Conservation (phyloP, 2,113 vertebrate genomes). For the Ondatra zibethicus region DNA sequence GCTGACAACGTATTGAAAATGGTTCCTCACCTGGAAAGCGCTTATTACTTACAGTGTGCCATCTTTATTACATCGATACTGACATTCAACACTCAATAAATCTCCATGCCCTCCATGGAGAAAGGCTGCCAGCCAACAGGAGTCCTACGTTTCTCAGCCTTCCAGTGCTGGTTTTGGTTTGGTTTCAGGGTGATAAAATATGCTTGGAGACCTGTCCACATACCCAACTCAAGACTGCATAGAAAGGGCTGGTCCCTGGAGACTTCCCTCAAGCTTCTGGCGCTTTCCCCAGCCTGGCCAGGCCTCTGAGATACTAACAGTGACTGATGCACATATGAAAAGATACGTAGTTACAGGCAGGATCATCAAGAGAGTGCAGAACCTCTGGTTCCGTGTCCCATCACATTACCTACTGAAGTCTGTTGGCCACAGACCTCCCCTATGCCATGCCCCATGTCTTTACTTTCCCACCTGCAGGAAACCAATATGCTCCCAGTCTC, state of each 20-base stretch:
- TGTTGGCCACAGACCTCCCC: neutral
- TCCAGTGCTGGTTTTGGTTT: constrained; percentile 31
- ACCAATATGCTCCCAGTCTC: neutral
- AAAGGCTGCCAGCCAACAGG: constrained; percentile 65
- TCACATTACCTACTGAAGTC: neutral
- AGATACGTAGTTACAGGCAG: neutral
- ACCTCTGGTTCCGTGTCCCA: neutral
- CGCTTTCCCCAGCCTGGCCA: neutral
- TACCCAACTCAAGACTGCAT: neutral
- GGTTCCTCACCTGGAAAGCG: constrained; percentile 80
- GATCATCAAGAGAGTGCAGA: neutral
- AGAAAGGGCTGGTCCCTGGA: neutral
- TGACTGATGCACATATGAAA: neutral
- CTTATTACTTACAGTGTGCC: constrained; percentile 74
- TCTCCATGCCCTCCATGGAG: constrained; percentile 70
- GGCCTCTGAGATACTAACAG: neutral
- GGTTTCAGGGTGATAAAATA: constrained; percentile 54
- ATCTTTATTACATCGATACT: constrained; percentile 83
- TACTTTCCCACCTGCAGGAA: neutral
- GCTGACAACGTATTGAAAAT: constrained; percentile 83
- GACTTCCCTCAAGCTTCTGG: neutral
- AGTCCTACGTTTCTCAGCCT: constrained; percentile 66
- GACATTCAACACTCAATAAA: constrained; percentile 85
- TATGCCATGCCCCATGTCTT: neutral
- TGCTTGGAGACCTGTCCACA: constrained; percentile 3